Conservation (phyloP, 2,797 vertebrate species). For the Crypturellus tataupa region DNA sequence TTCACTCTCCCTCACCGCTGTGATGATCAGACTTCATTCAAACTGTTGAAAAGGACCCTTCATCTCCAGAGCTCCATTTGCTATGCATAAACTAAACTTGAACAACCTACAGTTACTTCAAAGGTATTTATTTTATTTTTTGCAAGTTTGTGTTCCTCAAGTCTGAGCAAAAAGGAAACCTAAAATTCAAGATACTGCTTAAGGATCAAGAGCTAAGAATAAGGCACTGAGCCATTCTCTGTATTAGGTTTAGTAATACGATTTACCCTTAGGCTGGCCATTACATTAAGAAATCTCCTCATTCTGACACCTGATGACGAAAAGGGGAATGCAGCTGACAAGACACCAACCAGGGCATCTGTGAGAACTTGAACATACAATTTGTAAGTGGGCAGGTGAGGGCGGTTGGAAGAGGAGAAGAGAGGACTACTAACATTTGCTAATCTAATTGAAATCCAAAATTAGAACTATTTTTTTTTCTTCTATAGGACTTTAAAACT, state of each 20-base stretch:
- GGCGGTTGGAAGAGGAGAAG: background rate
- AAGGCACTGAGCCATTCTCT: background rate
- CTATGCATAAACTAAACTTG: background rate
- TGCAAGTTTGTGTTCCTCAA: background rate
- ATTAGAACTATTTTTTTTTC: background rate
- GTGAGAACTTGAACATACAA: background rate
- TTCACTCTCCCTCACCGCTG: background rate
- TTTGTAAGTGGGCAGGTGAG: background rate
- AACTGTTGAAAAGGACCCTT: background rate
- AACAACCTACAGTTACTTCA: background rate
- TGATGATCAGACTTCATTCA: background rate
- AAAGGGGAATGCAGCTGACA: background rate
- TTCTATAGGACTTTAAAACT: conserved; percentile 8
- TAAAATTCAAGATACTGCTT: background rate
- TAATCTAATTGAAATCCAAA: conserved; percentile 38
- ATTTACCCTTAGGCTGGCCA: background rate
- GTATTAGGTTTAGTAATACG: background rate
- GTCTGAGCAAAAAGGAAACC: background rate
- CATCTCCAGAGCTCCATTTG: background rate
- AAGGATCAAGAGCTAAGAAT: background rate
- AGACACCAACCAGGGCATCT: background rate
- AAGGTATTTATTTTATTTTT: background rate
- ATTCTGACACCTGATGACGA: background rate
- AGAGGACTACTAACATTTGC: conserved; percentile 9
- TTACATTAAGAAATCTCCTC: conserved; percentile 19